Evolutionary conservation across 2,797 vertebrate species (phyloP).

Genomic region (Graptemys geographica): DNA sequence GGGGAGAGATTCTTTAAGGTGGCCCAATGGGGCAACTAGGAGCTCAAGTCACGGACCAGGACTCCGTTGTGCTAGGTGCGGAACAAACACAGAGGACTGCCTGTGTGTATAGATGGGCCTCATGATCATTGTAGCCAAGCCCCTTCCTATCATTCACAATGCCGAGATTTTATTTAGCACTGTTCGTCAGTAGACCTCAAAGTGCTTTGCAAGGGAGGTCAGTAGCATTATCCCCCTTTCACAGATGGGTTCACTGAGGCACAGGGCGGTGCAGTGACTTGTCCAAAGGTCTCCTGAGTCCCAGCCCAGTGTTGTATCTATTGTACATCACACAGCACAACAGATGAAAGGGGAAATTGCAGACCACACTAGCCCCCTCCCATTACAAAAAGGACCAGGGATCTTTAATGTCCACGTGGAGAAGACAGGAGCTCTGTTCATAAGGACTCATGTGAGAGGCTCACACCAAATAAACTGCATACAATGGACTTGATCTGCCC

Average conservation of each 20-base stretch:
- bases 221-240: neutral
- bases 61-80: rapidly evolving
- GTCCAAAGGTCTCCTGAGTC: neutral
- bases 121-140: neutral
- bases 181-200: neutral
- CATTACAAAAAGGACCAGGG: neutral
- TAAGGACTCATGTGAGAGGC: neutral
- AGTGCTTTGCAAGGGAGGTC: neutral
- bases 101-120: neutral
- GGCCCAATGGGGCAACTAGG: neutral
- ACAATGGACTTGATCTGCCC: neutral
- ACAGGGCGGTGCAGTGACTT: rapidly evolving
- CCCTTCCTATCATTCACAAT: neutral
- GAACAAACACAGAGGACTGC: rapidly evolving
- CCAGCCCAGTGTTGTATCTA: neutral
- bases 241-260: neutral
- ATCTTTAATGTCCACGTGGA: neutral
- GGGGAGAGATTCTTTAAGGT: rapidly evolving
- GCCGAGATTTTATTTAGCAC: neutral
- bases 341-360: neutral
- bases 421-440: neutral
- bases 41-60: neutral
- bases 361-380: neutral
- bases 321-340: neutral
- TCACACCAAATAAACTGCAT: neutral